These are phyloP conservation scores for Pyralis farinalis DNA, from an alignment of 2,888 invertebrate genomes.

Conservation along the genomic window DNA sequence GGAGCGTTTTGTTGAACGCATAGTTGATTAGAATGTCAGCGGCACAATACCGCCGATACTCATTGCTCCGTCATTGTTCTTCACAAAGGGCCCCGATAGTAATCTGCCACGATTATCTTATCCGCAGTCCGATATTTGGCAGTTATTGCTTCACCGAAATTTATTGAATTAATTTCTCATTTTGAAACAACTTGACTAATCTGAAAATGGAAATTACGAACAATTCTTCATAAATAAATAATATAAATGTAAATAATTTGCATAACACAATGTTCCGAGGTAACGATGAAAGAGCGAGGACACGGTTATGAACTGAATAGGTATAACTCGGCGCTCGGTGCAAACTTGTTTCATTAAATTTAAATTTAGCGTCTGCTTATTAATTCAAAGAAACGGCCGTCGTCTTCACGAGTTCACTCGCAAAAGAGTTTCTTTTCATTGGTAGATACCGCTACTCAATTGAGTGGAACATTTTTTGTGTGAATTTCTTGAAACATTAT, in stretches of 20 bases:
- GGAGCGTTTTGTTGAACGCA: slow-evolving; percentile 10
- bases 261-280: slow-evolving; percentile 41
- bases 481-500: too few species aligned
- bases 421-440: slow-evolving; percentile 40
- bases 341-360: slow-evolving; percentile 74
- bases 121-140: slow-evolving; percentile 18
- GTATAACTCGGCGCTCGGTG: slow-evolving; percentile 44
- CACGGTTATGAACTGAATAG: slow-evolving; percentile 45
- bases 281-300: slow-evolving; percentile 35
- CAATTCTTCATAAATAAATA: slow-evolving; percentile 34
- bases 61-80: slow-evolving; percentile 18
- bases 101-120: slow-evolving; percentile 12
- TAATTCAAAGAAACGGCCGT: slow-evolving; percentile 60
- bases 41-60: slow-evolving; percentile 17
- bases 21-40: slow-evolving; percentile 25
- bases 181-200: slow-evolving; percentile 25
- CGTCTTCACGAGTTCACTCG: slow-evolving; percentile 41
- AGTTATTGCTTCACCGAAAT: slow-evolving; percentile 18
- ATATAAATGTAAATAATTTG: slow-evolving; percentile 35
- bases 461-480: slow-evolving; percentile 16
- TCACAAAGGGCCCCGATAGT: neutral
- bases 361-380: slow-evolving; percentile 68
- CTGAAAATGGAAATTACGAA: slow-evolving; percentile 29
- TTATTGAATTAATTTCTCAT: slow-evolving; percentile 41
- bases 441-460: slow-evolving; percentile 43